Evolutionary conservation across 2,888 invertebrate species (phyloP), one percentile per base, ranked within the genome.

Genomic region (Sphaeridia pumilis): DNA sequence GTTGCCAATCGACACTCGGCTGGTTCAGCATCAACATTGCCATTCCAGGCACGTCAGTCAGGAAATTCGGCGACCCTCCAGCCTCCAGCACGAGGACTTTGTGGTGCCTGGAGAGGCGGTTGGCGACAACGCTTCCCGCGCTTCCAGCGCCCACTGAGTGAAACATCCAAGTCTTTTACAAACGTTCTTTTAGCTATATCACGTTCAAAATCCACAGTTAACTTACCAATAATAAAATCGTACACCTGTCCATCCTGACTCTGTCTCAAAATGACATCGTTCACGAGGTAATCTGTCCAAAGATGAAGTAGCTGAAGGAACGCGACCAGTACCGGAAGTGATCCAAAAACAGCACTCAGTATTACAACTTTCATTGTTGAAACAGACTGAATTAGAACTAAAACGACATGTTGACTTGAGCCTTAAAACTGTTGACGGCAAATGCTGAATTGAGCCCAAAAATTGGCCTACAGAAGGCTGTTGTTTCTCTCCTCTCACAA

Each of bases 81-180:
- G 60, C 60, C 52, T 59, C 59, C 17, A 59, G 22, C 10, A 58
- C 21, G 12, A 59, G 28, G 1, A 59, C 63, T 46, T 58, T 56
- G 46, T 58, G 55, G 44, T 63, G 54, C 28, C 56, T 63, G 0
- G 59, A 59, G 4, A 62, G 42, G 14, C 62, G 25, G 46, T 61
- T 57, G 4, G 58, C 56, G 1, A 61, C 34, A 2, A 57, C 55
- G 1, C 57, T 46, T 20, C 61, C 61, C 14, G 60, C 59, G 1
- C 55, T 55, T 1, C 63, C 61, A 12, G 57, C 55, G 28, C 61
- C 61, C 34, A 61, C 61, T 61, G n/a, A n/a, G n/a, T n/a, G n/a
- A n/a, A n/a, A n/a, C n/a, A n/a, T n/a, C n/a, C n/a, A n/a, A n/a
- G n/a, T n/a, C n/a, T n/a, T n/a, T n/a, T n/a, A n/a, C n/a, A n/a